Evolutionary conservation across 92 coral and sea anemone species (phyloP), one percentile per base, ranked within the genome.

Genomic region (Pocillopora meandrina): DNA sequence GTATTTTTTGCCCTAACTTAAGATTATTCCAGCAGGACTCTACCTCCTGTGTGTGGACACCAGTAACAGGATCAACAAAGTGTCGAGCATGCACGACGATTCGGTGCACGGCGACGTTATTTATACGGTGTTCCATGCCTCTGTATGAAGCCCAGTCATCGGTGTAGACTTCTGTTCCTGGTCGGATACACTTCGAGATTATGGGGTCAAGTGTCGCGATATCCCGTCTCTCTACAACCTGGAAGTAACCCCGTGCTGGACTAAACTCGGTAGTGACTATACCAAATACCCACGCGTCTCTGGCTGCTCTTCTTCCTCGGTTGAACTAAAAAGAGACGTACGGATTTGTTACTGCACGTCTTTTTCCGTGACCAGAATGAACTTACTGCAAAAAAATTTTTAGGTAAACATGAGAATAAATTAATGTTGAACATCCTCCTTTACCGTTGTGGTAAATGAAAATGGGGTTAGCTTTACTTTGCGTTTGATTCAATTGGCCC

Each of bases 131-230:
- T 36, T 76, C 88, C 57, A 84, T 72, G 82, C 75, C 61, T 60
- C 88, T 76, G 72, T 76, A 76, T 52, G 83, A 61, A 5, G 65
- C 87, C 87, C 71, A 74, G 61, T 70, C 81, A 61, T 83, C 87
- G n/a, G 81, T 74, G 81, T 83, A 72, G 72, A 85, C 88, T 77
- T 85, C 88, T 56, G 83, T 75, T 72, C 83, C 88, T 55, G 83
- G 88, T 35, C 66, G 61, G 63, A 85, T 61, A 68, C 88, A 84
- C 49, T 82, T 68, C 60, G 65, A 59, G 26, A 84, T 76, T 9
- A 84, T 75, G 20, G 88, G 88, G 56, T 74, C 56, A 18, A 84
- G 82, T 13, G 88, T 84, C 23, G 74, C 61, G 17, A 42, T 65
- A 35, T 77, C 82, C 65, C 70, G 57, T 35, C 82, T 77, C 31